phyloP scores from a whole-genome alignment of 2,888 invertebrate species.

The Ceriagrion tenellum region DNA sequence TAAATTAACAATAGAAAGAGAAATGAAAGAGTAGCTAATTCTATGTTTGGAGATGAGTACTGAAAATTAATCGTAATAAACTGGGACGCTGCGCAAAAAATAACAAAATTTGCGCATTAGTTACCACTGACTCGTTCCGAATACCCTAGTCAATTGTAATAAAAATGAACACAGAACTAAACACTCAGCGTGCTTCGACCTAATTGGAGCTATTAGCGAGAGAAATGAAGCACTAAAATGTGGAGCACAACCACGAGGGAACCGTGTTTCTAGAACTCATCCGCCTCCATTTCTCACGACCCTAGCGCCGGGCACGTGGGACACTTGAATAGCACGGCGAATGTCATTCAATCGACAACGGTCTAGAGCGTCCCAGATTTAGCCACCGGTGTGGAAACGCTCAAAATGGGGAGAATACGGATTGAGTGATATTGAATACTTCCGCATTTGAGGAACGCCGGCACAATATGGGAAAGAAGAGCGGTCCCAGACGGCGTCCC shows the following conservation, averaged over 20 bases:
- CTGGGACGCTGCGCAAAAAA: too few species aligned
- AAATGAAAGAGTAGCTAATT: too few species aligned
- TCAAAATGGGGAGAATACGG: slow-evolving; percentile 35
- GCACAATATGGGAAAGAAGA: slow-evolving; percentile 1
- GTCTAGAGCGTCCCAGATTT: slow-evolving; percentile 43
- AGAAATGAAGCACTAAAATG: neutral
- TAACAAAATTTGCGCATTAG: too few species aligned
- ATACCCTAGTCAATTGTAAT: neutral
- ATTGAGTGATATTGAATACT: too few species aligned
- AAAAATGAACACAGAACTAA: neutral
- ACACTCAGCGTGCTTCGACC: neutral
- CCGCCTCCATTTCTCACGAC: neutral
- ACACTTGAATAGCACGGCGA: slow-evolving; percentile 24
- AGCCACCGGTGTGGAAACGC: neutral
- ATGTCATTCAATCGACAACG: slow-evolving; percentile 13
- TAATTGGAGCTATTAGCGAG: neutral
- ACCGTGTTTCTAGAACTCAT: neutral
- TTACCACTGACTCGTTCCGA: neutral
- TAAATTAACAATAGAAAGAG: too few species aligned
- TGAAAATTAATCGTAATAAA: too few species aligned
- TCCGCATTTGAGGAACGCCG: slow-evolving; percentile 46
- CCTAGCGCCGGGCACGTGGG: neutral
- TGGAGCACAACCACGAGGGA: neutral
- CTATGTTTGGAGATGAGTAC: too few species aligned
- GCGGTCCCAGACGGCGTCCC: neutral